Evolutionary conservation across 2,888 invertebrate species (phyloP).

Genomic region (Phaonia tiefii): DNA sequence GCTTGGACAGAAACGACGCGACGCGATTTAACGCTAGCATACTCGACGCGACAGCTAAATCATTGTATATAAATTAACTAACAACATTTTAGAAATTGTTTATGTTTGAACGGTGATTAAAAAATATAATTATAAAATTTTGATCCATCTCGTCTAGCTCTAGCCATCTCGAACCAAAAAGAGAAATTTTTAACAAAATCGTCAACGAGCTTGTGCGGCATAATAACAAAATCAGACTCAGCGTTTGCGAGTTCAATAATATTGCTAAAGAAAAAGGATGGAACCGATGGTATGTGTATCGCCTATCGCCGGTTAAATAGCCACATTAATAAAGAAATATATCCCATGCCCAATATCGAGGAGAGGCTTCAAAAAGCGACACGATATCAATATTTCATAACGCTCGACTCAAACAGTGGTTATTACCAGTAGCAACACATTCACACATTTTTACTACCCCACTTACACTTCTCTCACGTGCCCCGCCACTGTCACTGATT

Average conservation of each 20-base stretch:
- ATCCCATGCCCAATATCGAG: conserved; percentile 61
- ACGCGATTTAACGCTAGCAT: too few relatives aligned
- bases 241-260: conserved; percentile 63
- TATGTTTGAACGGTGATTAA: too few relatives aligned
- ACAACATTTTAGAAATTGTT: too few relatives aligned
- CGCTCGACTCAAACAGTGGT: conserved; percentile 56
- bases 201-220: conserved; percentile 57
- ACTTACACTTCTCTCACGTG: too few relatives aligned
- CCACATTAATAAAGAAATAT: conserved; percentile 62
- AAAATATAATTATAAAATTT: too few relatives aligned
- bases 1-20: too few relatives aligned
- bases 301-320: conserved; percentile 57
- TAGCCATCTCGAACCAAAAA: conserved; percentile 58
- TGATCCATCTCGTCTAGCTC: too few relatives aligned
- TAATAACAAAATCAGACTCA: conserved; percentile 55
- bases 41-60: too few relatives aligned
- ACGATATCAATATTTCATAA: conserved; percentile 47
- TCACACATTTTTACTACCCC: too few relatives aligned
- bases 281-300: conserved; percentile 45
- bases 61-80: too few relatives aligned
- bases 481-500: too few relatives aligned
- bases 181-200: conserved; percentile 40
- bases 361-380: conserved; percentile 54
- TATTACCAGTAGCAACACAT: too few relatives aligned
- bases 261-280: conserved; percentile 62